These are phyloP conservation scores for Cenopis cana DNA, from an alignment of 2,888 invertebrate species.

Conservation along the genomic window DNA sequence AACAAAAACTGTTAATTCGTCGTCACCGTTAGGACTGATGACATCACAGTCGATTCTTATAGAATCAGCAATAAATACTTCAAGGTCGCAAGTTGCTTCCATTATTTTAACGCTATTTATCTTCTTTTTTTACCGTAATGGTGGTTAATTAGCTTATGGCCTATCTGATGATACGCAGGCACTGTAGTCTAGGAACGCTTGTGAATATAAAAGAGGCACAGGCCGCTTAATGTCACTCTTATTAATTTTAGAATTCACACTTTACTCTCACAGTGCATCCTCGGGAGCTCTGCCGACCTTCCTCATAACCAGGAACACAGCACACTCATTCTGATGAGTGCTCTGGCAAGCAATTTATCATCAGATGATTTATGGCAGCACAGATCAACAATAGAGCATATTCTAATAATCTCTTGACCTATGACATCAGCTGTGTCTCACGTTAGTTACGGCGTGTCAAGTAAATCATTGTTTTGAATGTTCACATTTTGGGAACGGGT, in stretches of 20 bases:
- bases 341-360: too few species aligned
- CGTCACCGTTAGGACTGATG: constrained; percentile 52
- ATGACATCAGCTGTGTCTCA: constrained; percentile 67
- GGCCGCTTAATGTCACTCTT: too few species aligned
- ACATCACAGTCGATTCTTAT: constrained; percentile 57
- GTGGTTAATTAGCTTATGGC: too few species aligned
- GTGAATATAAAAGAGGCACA: too few species aligned
- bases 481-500: constrained; percentile 54
- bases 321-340: too few species aligned
- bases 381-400: constrained; percentile 64
- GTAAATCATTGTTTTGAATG: constrained; percentile 54
- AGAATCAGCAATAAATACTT: constrained; percentile 52
- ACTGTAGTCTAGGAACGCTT: too few species aligned
- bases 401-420: constrained; percentile 68
- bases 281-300: too few species aligned
- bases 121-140: constrained; percentile 46
- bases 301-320: too few species aligned
- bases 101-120: constrained; percentile 61
- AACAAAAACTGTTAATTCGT: constrained; percentile 33
- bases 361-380: constrained; percentile 64
- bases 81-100: constrained; percentile 62
- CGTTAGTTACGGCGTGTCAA: constrained; percentile 62
- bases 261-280: too few species aligned
- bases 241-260: too few species aligned
- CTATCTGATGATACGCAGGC: too few species aligned